Percentiles rank a stretch among this genome's conserved stretches.
These are phyloP conservation scores for Hassar affinis DNA, from an alignment of 2,113 vertebrate genomes.

Conservation along the genomic window DNA sequence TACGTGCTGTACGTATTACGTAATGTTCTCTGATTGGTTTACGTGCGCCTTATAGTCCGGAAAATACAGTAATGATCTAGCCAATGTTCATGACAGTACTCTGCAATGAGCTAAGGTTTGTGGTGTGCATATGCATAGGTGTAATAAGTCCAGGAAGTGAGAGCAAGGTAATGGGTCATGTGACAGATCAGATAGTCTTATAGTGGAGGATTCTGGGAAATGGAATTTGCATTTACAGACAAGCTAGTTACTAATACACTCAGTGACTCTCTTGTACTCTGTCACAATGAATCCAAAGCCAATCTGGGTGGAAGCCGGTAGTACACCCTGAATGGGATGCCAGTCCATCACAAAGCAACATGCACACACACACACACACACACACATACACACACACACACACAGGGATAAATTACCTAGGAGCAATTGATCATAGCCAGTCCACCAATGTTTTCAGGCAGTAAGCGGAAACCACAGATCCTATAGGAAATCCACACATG, in stretches of 20 bases:
- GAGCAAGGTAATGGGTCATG: background rate
- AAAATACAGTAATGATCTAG: background rate
- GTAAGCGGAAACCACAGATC: too few relatives aligned
- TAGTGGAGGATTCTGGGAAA: background rate
- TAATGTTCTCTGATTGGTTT: too few relatives aligned
- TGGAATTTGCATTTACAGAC: background rate
- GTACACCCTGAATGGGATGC: background rate
- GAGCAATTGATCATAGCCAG: background rate
- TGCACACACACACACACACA: too few relatives aligned
- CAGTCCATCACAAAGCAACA: background rate
- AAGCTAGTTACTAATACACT: background rate
- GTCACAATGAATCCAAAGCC: background rate
- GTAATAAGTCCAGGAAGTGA: background rate
- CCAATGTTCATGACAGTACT: background rate
- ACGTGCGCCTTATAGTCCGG: too few relatives aligned
- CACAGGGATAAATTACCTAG: background rate
- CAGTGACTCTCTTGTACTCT: background rate
- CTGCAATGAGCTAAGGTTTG: background rate
- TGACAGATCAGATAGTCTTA: background rate
- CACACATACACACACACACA: background rate
- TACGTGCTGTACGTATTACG: too few relatives aligned
- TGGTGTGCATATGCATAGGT: background rate
- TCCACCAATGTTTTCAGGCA: background rate
- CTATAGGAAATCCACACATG: too few relatives aligned
- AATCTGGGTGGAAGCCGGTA: background rate